phyloP scores from a whole-genome alignment of 1,140 invertebrate genomes.

The Globodera rostochiensis region DNA sequence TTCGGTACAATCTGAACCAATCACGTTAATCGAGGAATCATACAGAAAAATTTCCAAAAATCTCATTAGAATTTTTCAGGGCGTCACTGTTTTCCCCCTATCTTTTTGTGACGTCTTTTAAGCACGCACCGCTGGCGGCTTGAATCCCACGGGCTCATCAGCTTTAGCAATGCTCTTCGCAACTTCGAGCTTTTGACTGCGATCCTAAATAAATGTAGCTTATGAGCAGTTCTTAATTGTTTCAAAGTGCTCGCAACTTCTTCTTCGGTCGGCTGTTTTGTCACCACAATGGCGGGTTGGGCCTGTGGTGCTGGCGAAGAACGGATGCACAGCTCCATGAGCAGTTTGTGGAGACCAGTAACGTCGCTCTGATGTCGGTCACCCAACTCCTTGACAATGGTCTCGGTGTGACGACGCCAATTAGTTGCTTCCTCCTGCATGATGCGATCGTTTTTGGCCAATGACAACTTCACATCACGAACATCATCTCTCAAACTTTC shows the following conservation, averaged over 20 bases:
- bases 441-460: slow-evolving; percentile 9
- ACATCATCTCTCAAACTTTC: slow-evolving; percentile 32
- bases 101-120: no score
- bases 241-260: not conserved
- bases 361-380: not conserved
- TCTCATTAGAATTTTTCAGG: not conserved
- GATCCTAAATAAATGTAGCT: no score
- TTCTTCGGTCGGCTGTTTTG: not conserved
- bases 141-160: no score
- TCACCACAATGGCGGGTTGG: not conserved
- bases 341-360: not conserved
- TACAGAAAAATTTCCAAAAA: not conserved
- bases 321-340: slow-evolving; percentile 7
- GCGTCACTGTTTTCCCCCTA: not conserved
- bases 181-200: no score
- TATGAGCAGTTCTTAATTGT: no score
- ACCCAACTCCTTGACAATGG: slow-evolving; percentile 4
- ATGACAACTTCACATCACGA: slow-evolving; percentile 32
- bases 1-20: no score
- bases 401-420: slow-evolving; percentile 26
- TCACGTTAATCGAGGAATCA: no score
- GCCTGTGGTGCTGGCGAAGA: not conserved
- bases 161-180: no score
- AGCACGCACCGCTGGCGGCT: not conserved
- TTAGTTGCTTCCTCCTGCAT: slow-evolving; percentile 26